phyloP scores from a whole-genome alignment of 2,113 vertebrate genomes.

The Carlito syrichta region DNA sequence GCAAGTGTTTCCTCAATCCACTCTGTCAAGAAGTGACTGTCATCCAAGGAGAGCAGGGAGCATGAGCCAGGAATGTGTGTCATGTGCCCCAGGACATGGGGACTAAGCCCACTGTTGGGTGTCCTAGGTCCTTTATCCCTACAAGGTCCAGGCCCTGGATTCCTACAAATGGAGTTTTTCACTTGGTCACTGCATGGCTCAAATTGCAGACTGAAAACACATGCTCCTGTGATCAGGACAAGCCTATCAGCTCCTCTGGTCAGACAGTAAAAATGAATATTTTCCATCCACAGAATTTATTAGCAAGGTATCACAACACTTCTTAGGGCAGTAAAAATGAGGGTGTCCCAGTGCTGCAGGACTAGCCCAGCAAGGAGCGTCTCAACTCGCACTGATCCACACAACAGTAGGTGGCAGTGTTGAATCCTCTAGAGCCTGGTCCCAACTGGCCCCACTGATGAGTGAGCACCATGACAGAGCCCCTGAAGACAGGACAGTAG shows the following conservation, averaged over 20 bases:
- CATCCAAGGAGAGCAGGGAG: not conserved
- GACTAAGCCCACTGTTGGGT: not conserved
- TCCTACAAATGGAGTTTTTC: not conserved
- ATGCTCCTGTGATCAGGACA: not conserved
- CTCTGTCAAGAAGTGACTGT: not conserved
- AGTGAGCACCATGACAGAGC: not conserved
- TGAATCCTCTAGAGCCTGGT: not conserved
- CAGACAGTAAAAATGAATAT: fast-evolving
- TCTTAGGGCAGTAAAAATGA: not conserved
- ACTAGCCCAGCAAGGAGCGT: not conserved
- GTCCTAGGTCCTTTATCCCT: not conserved
- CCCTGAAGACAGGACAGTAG: fast-evolving
- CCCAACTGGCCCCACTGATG: not conserved
- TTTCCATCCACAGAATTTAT: not conserved
- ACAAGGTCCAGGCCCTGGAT: not conserved
- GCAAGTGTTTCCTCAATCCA: not conserved
- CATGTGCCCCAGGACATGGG: not conserved
- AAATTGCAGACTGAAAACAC: not conserved
- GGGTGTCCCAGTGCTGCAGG: fast-evolving
- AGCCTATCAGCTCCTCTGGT: not conserved
- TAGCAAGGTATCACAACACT: not conserved
- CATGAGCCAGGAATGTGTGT: too few relatives aligned
- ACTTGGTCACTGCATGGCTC: too few relatives aligned
- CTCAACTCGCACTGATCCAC: fast-evolving
- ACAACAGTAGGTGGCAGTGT: not conserved